Evolutionary conservation across 2,797 vertebrate genomes (phyloP).

Genomic region (Oreonectes daqikongensis): DNA sequence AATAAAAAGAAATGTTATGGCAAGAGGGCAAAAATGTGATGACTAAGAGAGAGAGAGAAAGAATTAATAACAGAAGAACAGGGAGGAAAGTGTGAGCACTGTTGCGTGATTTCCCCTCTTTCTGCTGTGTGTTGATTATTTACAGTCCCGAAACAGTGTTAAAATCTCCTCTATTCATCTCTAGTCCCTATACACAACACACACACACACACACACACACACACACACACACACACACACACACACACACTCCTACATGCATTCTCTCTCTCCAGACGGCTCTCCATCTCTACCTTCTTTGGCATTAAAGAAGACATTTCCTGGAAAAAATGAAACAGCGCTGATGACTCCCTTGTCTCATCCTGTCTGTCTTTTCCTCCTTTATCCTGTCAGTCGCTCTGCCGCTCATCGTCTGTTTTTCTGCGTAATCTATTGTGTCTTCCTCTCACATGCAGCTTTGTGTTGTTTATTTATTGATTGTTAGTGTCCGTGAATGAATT

Average conservation of each 20-base stretch:
- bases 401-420: conserved; percentile 1
- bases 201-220: conserved; percentile 37
- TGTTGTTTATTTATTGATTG: conserved; percentile 29
- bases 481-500: conserved; percentile 33
- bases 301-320: conserved; percentile 48
- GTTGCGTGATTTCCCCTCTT: conserved; percentile 16
- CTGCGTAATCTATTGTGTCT: conserved; percentile 17
- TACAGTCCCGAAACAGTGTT: conserved; percentile 32
- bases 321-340: conserved; percentile 40
- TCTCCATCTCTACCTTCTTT: conserved; percentile 39
- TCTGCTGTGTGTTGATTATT: conserved; percentile 11
- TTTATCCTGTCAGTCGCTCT: neutral
- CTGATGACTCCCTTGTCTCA: conserved; percentile 30
- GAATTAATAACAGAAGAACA: neutral
- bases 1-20: neutral
- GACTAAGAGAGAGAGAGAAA: neutral
- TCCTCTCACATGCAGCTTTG: neutral
- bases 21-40: neutral
- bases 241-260: conserved; percentile 39
- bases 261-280: conserved; percentile 37
- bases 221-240: too few relatives aligned
- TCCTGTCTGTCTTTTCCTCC: conserved; percentile 14
- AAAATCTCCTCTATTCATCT: conserved; percentile 48
- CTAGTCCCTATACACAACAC: conserved; percentile 10
- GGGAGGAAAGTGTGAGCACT: conserved; percentile 2